Evolutionary conservation across 1,140 invertebrate genomes (phyloP).

Genomic region (Pseudomyrmex dendroicus): DNA sequence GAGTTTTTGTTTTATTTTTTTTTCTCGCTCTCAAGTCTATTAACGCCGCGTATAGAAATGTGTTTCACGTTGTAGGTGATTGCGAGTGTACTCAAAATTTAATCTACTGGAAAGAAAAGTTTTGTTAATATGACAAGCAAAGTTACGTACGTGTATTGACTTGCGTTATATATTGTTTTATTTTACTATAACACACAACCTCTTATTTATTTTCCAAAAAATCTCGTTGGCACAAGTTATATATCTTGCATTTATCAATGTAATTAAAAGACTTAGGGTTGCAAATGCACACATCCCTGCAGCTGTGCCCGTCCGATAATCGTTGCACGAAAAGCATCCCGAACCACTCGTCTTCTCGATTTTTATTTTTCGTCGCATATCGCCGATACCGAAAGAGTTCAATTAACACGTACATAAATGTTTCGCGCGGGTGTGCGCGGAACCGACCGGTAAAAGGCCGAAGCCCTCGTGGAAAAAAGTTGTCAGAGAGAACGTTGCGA

Average conservation of each 20-base stretch:
- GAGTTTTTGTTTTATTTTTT: constrained; percentile 29
- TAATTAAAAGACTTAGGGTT: background rate
- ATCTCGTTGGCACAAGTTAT: background rate
- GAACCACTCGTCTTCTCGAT: constrained; percentile 35
- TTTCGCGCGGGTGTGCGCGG: constrained; percentile 31
- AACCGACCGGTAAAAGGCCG: constrained; percentile 10
- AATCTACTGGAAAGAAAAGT: background rate
- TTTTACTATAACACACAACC: background rate
- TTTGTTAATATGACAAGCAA: background rate
- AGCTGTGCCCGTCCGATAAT: background rate
- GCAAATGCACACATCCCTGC: background rate
- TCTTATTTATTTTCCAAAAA: too few species aligned
- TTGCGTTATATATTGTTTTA: background rate
- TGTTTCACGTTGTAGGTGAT: background rate
- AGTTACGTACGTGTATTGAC: background rate
- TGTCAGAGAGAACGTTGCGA: constrained; percentile 27
- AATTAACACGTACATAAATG: constrained; percentile 56
- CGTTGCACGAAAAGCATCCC: background rate
- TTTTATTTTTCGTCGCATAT: constrained; percentile 30
- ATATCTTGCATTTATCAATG: background rate
- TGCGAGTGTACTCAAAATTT: background rate
- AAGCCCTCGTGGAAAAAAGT: constrained; percentile 12
- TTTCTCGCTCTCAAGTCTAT: constrained; percentile 34
- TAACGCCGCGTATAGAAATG: background rate
- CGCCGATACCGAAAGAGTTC: constrained; percentile 46